Evolutionary conservation across 2,888 invertebrate genomes (phyloP).

Genomic region (Schizotus pectinicornis): DNA sequence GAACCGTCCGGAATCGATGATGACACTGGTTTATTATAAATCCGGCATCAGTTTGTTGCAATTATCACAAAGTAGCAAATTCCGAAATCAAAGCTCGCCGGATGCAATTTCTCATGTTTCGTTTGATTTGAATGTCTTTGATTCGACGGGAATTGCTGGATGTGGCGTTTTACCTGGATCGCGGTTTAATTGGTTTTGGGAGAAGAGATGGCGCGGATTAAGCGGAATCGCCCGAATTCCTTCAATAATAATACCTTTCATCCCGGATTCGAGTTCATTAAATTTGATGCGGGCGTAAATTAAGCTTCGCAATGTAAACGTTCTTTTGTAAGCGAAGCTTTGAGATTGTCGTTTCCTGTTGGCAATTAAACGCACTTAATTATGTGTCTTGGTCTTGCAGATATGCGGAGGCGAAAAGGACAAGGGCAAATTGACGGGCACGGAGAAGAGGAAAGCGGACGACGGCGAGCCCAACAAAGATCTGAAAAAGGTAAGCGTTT

Average conservation of each 20-base stretch:
- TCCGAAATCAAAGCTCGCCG: not conserved
- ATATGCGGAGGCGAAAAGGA: constrained; percentile 65
- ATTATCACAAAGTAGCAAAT: not conserved
- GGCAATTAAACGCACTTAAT: constrained; percentile 28
- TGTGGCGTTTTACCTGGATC: too few species aligned
- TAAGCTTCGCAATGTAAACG: constrained; percentile 27
- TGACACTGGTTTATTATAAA: not conserved
- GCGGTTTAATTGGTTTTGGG: too few species aligned
- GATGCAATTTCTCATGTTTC: not conserved
- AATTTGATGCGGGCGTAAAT: constrained; percentile 28
- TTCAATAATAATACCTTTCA: constrained; percentile 19
- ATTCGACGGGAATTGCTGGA: not conserved
- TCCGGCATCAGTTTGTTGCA: not conserved
- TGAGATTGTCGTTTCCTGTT: constrained; percentile 24
- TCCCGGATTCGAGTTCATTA: constrained; percentile 22
- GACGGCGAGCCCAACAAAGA: constrained; percentile 83
- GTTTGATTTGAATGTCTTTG: not conserved
- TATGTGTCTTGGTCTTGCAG: constrained; percentile 53
- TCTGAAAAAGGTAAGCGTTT: constrained; percentile 77
- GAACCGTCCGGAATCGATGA: not conserved
- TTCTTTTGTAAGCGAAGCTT: constrained; percentile 21
- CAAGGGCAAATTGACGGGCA: constrained; percentile 69
- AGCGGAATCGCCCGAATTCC: constrained; percentile 9
- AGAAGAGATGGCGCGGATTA: not conserved
- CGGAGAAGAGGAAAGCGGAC: constrained; percentile 84